phyloP scores from a whole-genome alignment of 2,888 invertebrate species.

The Apamea sordens region DNA sequence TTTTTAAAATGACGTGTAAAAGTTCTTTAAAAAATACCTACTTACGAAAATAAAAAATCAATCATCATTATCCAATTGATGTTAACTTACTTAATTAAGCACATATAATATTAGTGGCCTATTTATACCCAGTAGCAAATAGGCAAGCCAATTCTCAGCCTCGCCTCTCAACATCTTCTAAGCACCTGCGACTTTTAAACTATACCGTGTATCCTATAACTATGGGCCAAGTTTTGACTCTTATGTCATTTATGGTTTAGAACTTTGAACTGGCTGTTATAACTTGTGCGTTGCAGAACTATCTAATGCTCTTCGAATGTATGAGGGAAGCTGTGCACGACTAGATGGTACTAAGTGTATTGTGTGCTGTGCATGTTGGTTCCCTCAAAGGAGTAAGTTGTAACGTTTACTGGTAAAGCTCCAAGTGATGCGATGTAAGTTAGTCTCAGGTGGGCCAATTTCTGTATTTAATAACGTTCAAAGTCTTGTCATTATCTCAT shows the following conservation, averaged over 20 bases:
- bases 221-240: conserved; percentile 59
- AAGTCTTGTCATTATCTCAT: not conserved
- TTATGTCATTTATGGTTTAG: conserved; percentile 64
- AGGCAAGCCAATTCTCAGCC: conserved; percentile 6
- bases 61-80: too few species aligned
- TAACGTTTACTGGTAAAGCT: not conserved
- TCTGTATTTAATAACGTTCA: not conserved
- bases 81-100: not conserved
- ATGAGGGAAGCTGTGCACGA: conserved; percentile 11
- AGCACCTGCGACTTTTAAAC: conserved; percentile 54
- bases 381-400: conserved; percentile 5
- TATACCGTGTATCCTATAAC: conserved; percentile 46
- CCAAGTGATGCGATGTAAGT: not conserved
- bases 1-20: too few species aligned
- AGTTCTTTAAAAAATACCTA: too few species aligned
- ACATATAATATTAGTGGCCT: not conserved
- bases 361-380: not conserved
- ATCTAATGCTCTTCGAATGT: conserved; percentile 50
- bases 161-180: conserved; percentile 19
- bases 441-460: not conserved
- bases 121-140: not conserved
- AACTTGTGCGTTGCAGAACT: conserved; percentile 53
- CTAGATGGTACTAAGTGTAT: conserved; percentile 13
- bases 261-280: conserved; percentile 64
- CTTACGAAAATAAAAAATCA: too few species aligned